Evolutionary conservation across 1,140 invertebrate species (phyloP), one percentile per base, ranked within the genome.

Genomic region (Chironomus tepperi): DNA sequence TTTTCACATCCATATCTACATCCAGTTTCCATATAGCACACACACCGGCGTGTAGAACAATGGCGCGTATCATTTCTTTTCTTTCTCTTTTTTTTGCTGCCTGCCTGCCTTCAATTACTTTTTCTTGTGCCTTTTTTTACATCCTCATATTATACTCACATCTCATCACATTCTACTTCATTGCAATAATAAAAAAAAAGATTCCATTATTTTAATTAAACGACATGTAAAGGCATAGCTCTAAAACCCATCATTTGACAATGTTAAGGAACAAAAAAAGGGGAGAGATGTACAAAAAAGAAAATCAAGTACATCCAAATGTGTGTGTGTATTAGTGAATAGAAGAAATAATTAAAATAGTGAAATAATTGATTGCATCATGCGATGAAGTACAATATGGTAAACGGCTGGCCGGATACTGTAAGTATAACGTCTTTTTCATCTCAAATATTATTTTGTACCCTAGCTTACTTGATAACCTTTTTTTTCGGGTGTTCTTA

Each of bases 181-280:
- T 57, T 57, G 47, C 47, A 57, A 57, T 57, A 57, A n/a, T n/a
- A n/a, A n/a, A n/a, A 57, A 57, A 47, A 57, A 34, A 34, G 19
- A 70, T 19, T 70, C 65, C 65, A 70, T 70, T 70, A 70, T 70
- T 70, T 70, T 70, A 70, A 70, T 70, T 70, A 70, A 70, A 70
- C 65, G 65, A 57, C 47, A n/a, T 57, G 47, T n/a, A 34, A 34
- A 34, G 24, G 5, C 24, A 34, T 1, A 1, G 24, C 5, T 34
- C 24, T 5, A 34, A 34, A 34, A 34, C 24, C 24, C 24, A 34
- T 34, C 24, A 34, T 5, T 34, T 34, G 24, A 34, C 24, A 5
- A 34, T 34, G 24, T 2, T 1, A 34, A 34, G 5, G 24, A 34
- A 34, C 24, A 34, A 34, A 34, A 34, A 5, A 34, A 34, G 1